phyloP scores from a whole-genome alignment of 2,113 vertebrate species.

The Mesembrinibis cayennensis region DNA sequence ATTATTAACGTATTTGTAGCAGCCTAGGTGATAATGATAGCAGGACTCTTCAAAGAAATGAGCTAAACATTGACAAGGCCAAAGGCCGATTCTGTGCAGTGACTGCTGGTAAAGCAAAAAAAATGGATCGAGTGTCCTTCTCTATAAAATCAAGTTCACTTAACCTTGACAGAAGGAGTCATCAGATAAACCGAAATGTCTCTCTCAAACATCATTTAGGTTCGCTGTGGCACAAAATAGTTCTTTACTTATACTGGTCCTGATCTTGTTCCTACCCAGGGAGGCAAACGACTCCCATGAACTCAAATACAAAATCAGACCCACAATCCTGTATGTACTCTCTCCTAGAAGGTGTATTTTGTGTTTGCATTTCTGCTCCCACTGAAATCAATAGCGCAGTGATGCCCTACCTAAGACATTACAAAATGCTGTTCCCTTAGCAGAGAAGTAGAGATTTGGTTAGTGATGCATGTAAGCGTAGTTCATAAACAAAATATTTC shows the following conservation, averaged over 20 bases:
- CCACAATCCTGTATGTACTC: accelerated
- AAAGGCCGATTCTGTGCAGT: background rate
- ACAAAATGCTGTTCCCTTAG: background rate
- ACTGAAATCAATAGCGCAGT: background rate
- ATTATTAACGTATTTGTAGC: background rate
- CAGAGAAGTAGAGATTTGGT: background rate
- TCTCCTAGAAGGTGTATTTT: background rate
- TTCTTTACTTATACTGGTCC: background rate
- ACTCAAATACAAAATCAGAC: background rate
- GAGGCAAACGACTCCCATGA: background rate
- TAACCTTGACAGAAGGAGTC: background rate
- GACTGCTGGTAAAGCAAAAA: background rate
- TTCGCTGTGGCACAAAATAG: background rate
- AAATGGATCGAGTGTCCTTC: background rate
- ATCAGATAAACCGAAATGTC: background rate
- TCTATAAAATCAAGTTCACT: background rate
- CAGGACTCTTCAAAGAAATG: background rate
- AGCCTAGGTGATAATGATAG: background rate
- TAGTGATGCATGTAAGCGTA: background rate
- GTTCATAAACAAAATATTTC: background rate
- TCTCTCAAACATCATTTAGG: background rate
- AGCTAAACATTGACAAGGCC: too few relatives aligned
- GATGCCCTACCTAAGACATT: background rate
- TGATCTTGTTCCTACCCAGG: background rate
- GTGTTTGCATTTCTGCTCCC: background rate